Percentiles rank a stretch among this genome's conserved stretches.
These are phyloP conservation scores for Scolopax mira DNA, from an alignment of 2,113 vertebrate species.

Conservation along the genomic window DNA sequence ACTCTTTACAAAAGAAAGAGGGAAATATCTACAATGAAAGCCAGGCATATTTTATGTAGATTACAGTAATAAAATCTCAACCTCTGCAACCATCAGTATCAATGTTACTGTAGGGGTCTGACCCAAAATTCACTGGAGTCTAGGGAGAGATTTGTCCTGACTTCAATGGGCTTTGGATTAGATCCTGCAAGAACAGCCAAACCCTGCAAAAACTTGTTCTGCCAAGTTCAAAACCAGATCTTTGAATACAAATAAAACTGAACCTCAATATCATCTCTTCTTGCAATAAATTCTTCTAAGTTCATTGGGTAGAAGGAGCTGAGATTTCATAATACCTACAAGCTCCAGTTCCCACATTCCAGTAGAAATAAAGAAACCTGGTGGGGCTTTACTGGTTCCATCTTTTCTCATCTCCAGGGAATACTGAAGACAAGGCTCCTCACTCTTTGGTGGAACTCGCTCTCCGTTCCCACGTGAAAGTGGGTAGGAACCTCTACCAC, in stretches of 20 bases:
- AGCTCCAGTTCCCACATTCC: slow-evolving; percentile 48
- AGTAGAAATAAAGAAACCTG: slow-evolving; percentile 36
- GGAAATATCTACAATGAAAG: slow-evolving; percentile 29
- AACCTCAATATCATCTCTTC: slow-evolving; percentile 57
- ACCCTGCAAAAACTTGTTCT: slow-evolving; percentile 48
- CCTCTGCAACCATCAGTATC: slow-evolving; percentile 43
- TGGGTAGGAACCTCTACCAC: not conserved
- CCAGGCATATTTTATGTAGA: slow-evolving; percentile 52
- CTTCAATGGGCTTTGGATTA: slow-evolving; percentile 65
- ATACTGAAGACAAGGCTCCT: not conserved
- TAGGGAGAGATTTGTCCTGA: slow-evolving; percentile 45
- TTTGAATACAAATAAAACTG: slow-evolving; percentile 60
- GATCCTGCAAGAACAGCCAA: slow-evolving; percentile 52
- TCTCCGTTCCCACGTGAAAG: slow-evolving; percentile 33
- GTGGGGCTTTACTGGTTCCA: slow-evolving; percentile 15
- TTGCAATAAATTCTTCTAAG: slow-evolving; percentile 54
- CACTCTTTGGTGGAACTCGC: not conserved
- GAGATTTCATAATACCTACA: slow-evolving; percentile 55
- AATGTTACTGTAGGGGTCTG: slow-evolving; percentile 51
- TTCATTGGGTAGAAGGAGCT: slow-evolving; percentile 9
- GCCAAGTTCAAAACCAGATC: slow-evolving; percentile 64
- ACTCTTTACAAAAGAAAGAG: not conserved
- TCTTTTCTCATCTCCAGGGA: not conserved
- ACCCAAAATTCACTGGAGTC: slow-evolving; percentile 63
- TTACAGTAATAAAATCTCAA: slow-evolving; percentile 60